These are phyloP conservation scores for Halocaridina rubra DNA, from an alignment of 2,888 invertebrate species.

Conservation along the genomic window DNA sequence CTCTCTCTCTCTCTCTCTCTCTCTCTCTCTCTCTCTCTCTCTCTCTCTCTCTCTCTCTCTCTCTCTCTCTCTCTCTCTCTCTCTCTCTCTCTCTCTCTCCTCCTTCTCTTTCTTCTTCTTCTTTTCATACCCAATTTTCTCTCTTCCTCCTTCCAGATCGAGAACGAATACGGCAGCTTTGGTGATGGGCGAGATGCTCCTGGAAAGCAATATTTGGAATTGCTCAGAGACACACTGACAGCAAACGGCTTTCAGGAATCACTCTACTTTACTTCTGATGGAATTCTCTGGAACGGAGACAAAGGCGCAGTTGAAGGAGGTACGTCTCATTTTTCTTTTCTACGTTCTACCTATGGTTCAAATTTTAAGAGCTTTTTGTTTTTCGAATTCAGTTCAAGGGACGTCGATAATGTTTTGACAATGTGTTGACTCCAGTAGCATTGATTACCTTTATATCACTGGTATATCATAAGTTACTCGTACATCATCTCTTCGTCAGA, in stretches of 20 bases:
- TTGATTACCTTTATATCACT: no score
- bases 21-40: background rate
- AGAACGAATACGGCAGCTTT: constrained; percentile 72
- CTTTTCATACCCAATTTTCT: no score
- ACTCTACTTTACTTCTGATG: constrained; percentile 72
- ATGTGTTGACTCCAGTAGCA: no score
- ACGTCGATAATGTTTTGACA: no score
- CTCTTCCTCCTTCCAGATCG: constrained; percentile 67
- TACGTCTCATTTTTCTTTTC: constrained; percentile 13
- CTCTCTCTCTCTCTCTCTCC: background rate
- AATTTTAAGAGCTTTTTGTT: background rate
- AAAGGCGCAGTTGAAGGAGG: constrained; percentile 68
- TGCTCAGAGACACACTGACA: constrained; percentile 68
- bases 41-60: constrained; percentile 17
- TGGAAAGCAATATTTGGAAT: constrained; percentile 69
- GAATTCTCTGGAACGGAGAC: constrained; percentile 67
- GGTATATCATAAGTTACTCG: no score
- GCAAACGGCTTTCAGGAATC: constrained; percentile 69
- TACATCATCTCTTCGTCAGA: no score
- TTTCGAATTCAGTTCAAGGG: no score
- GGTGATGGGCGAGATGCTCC: constrained; percentile 65
- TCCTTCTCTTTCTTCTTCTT: no score
- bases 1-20: background rate
- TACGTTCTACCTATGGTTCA: background rate
- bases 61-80: constrained; percentile 9